These are phyloP conservation scores for Epicampocera succincta DNA, from an alignment of 2,888 invertebrate species.

Conservation along the genomic window DNA sequence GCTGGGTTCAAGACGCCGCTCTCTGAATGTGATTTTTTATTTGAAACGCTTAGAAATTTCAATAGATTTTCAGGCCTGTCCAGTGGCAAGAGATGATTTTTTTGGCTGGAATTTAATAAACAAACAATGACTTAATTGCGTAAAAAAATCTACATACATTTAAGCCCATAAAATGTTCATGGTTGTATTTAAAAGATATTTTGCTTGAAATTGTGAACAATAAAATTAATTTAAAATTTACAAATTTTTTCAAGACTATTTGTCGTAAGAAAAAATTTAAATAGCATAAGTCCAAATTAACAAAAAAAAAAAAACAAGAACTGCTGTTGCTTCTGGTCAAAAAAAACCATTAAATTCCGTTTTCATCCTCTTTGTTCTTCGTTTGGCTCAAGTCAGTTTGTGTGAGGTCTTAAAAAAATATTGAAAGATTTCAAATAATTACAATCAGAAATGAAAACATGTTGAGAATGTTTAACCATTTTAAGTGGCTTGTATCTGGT, in stretches of 20 bases:
- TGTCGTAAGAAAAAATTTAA: slow-evolving; percentile 12
- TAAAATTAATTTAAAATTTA: slow-evolving; percentile 11
- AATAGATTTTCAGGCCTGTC: slow-evolving; percentile 35
- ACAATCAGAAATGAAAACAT: slow-evolving; percentile 67
- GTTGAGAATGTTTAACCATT: slow-evolving; percentile 68
- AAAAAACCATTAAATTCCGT: slow-evolving; percentile 13
- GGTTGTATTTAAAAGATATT: neutral
- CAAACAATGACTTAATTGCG: slow-evolving; percentile 60
- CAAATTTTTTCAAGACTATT: slow-evolving; percentile 13
- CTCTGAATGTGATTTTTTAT: slow-evolving; percentile 29
- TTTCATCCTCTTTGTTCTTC: neutral
- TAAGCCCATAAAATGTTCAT: no score
- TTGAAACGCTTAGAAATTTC: slow-evolving; percentile 22
- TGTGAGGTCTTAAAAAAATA: slow-evolving; percentile 60
- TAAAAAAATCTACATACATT: slow-evolving; percentile 1
- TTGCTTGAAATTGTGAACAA: slow-evolving; percentile 11
- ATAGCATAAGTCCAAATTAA: slow-evolving; percentile 18
- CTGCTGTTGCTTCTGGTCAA: neutral
- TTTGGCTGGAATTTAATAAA: slow-evolving; percentile 9
- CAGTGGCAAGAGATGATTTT: neutral
- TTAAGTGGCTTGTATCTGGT: slow-evolving; percentile 60
- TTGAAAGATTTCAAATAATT: slow-evolving; percentile 60
- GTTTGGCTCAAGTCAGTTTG: slow-evolving; percentile 14
- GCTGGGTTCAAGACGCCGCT: slow-evolving; percentile 66
- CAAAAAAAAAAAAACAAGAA: neutral